Evolutionary conservation across 2,888 invertebrate species (phyloP).

Genomic region (Andrena chrysosceles): DNA sequence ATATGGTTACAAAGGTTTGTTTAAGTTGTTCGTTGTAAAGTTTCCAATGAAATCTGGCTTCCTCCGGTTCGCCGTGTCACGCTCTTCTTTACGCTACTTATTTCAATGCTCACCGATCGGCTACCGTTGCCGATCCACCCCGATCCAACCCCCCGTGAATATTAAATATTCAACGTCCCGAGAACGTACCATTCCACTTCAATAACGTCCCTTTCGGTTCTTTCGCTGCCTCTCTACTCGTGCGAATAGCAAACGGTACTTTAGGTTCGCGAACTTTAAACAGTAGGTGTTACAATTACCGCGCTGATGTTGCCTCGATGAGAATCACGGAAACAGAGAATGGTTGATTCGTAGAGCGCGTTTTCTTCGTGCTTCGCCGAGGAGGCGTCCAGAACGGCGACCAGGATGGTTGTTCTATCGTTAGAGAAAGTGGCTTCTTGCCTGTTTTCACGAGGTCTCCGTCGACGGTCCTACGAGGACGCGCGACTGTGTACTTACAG

Average conservation of each 20-base stretch:
- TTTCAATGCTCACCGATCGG: no score
- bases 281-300: no score
- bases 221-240: not conserved
- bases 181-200: no score
- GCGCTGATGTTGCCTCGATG: not conserved
- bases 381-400: constrained; percentile 22
- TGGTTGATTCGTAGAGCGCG: constrained; percentile 16
- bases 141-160: no score
- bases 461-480: no score
- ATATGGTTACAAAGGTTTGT: not conserved
- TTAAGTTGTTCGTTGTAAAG: not conserved
- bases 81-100: not conserved
- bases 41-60: not conserved
- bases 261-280: no score
- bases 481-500: no score
- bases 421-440: no score
- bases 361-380: constrained; percentile 49
- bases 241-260: no score
- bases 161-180: no score
- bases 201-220: not conserved
- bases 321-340: not conserved
- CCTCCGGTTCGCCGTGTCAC: not conserved
- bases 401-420: constrained; percentile 10
- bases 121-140: no score
- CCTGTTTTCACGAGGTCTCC: not conserved